These are phyloP conservation scores for Julus scandinavius DNA, from an alignment of 2,888 invertebrate genomes.

Conservation along the genomic window DNA sequence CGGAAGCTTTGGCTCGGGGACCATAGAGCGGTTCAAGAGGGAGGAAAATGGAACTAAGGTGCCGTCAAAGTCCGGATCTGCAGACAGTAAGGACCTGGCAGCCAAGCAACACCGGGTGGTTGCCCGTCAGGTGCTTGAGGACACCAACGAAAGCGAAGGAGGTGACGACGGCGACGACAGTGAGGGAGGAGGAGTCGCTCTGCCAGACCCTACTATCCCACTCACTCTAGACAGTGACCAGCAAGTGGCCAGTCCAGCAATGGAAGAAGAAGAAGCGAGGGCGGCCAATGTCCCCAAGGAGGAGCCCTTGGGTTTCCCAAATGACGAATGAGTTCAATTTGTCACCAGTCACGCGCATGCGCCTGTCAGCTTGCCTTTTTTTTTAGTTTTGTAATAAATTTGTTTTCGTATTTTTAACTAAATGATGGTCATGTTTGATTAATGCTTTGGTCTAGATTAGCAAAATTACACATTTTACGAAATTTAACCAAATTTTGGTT, in stretches of 20 bases:
- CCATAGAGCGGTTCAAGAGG: neutral
- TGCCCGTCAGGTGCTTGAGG: neutral
- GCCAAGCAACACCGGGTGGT: neutral
- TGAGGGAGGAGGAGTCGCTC: neutral
- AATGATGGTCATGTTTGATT: too few relatives aligned
- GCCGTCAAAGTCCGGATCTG: neutral
- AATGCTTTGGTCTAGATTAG: too few relatives aligned
- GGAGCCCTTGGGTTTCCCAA: neutral
- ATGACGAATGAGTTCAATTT: neutral
- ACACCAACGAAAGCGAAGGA: neutral
- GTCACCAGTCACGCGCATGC: neutral
- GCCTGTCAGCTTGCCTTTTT: too few relatives aligned
- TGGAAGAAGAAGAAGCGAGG: neutral
- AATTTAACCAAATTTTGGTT: too few relatives aligned
- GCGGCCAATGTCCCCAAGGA: neutral
- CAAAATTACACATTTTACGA: too few relatives aligned
- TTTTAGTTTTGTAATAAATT: too few relatives aligned
- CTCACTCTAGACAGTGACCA: neutral
- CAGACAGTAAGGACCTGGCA: neutral
- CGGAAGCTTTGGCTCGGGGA: neutral
- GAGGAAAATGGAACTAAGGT: neutral
- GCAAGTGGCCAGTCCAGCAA: neutral
- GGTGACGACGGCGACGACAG: neutral
- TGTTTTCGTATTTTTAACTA: too few relatives aligned
- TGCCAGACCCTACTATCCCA: neutral